Evolutionary conservation across 2,797 vertebrate genomes (phyloP).

Genomic region (Microchirus variegatus): DNA sequence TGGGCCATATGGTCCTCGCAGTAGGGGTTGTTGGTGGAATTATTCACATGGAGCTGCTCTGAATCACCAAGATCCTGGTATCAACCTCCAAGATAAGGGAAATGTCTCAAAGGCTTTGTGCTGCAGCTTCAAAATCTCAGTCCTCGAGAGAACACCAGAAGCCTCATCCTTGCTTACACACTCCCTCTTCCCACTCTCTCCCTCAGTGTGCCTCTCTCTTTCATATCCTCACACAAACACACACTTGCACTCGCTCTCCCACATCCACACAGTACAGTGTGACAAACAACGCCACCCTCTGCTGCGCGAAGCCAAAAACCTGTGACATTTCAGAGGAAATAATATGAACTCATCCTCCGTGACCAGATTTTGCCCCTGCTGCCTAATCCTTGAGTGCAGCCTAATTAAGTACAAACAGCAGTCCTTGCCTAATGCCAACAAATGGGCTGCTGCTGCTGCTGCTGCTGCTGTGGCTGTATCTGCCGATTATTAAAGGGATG

Average conservation of each 20-base stretch:
- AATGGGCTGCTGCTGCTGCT: conserved; percentile 57
- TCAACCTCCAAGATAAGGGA: conserved; percentile 74
- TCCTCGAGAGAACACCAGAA: conserved; percentile 68
- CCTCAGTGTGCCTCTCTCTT: conserved; percentile 52
- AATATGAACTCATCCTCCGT: conserved; percentile 68
- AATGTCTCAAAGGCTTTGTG: conserved; percentile 76
- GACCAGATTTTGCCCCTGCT: conserved; percentile 64
- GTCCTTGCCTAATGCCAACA: conserved; percentile 62
- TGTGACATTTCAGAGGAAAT: conserved; percentile 72
- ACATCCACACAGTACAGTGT: conserved; percentile 61
- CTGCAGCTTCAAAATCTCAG: conserved; percentile 69
- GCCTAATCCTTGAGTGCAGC: conserved; percentile 64
- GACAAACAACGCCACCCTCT: conserved; percentile 76
- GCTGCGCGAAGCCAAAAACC: conserved; percentile 70
- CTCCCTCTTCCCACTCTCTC: conserved; percentile 58
- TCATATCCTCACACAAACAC: conserved; percentile 45
- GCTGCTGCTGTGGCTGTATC: conserved; percentile 54
- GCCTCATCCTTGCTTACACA: conserved; percentile 63
- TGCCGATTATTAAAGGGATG: conserved; percentile 64
- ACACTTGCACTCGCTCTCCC: conserved; percentile 48
- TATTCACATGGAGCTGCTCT: conserved; percentile 70
- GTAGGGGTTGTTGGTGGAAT: conserved; percentile 72
- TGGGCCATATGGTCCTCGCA: conserved; percentile 79
- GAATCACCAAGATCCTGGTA: conserved; percentile 73
- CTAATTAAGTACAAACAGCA: conserved; percentile 74